Evolutionary conservation across 2,113 vertebrate species (phyloP).

Genomic region (Thermophis baileyi): DNA sequence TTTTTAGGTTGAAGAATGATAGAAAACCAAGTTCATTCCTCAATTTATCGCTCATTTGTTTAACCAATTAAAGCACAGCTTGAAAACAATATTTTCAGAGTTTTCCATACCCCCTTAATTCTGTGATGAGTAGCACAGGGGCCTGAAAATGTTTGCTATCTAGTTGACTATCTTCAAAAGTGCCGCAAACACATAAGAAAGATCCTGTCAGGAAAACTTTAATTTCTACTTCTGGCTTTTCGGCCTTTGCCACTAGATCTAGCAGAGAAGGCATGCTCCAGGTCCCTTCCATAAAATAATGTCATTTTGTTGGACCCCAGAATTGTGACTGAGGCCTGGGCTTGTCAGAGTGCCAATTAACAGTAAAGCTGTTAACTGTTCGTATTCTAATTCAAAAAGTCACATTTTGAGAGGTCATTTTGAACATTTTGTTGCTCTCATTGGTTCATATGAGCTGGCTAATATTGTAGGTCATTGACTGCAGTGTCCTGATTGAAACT

Average conservation of each 20-base stretch:
- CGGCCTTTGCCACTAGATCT: not conserved
- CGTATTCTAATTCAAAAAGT: not conserved
- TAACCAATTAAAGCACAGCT: not conserved
- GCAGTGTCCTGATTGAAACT: not conserved
- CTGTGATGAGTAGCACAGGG: not conserved
- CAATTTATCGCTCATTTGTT: conserved; percentile 56
- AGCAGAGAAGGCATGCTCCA: not conserved
- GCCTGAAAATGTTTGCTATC: not conserved
- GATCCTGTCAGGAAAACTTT: not conserved
- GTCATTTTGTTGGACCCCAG: not conserved
- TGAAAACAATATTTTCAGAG: not conserved
- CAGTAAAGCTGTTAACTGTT: not conserved
- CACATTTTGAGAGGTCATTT: not conserved
- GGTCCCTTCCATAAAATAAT: not conserved
- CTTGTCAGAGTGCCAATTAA: not conserved
- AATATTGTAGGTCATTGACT: not conserved
- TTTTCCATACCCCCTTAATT: not conserved
- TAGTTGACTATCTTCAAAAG: not conserved
- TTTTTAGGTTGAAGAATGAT: conserved; percentile 54
- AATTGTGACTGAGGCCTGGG: not conserved
- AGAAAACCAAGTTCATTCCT: conserved; percentile 60
- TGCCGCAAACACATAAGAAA: not conserved
- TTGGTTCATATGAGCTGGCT: not conserved
- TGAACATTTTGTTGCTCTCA: not conserved
- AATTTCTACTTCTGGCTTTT: not conserved